Percentiles rank a stretch among this genome's conserved stretches.
These are phyloP conservation scores for Mugil cephalus DNA, from an alignment of 2,113 vertebrate genomes.

Conservation along the genomic window DNA sequence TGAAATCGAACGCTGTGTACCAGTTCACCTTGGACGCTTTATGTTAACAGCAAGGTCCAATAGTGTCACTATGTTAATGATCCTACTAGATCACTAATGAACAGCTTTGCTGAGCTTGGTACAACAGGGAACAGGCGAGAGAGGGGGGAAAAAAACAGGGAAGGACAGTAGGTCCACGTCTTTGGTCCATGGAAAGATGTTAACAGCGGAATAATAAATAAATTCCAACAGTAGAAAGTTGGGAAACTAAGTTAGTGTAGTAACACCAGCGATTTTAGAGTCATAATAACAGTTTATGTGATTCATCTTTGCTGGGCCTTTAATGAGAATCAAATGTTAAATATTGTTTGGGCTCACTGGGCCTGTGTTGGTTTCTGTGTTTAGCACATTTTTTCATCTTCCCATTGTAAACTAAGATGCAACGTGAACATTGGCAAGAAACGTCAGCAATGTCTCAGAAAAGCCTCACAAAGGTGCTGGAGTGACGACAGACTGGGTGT, in stretches of 20 bases:
- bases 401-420: too few species aligned
- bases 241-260: too few species aligned
- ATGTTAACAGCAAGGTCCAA: conserved; percentile 66
- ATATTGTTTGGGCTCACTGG: too few species aligned
- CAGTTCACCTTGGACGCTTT: conserved; percentile 74
- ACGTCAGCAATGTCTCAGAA: not conserved
- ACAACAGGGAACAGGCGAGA: conserved; percentile 38
- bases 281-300: too few species aligned
- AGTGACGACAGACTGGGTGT: not conserved
- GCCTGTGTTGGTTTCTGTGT: too few species aligned
- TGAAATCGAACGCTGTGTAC: conserved; percentile 77
- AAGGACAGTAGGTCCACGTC: conserved; percentile 16
- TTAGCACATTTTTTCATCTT: too few species aligned
- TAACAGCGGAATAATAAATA: not conserved
- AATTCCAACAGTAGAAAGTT: not conserved
- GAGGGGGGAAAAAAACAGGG: not conserved
- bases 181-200: conserved; percentile 3
- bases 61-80: conserved; percentile 78
- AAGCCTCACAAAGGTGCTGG: not conserved
- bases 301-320: too few species aligned
- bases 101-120: conserved; percentile 72
- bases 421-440: not conserved
- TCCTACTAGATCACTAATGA: conserved; percentile 71
- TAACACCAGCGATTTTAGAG: too few species aligned
- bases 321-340: too few species aligned